Evolutionary conservation across 2,113 vertebrate genomes (phyloP).

Genomic region (Procapra przewalskii): DNA sequence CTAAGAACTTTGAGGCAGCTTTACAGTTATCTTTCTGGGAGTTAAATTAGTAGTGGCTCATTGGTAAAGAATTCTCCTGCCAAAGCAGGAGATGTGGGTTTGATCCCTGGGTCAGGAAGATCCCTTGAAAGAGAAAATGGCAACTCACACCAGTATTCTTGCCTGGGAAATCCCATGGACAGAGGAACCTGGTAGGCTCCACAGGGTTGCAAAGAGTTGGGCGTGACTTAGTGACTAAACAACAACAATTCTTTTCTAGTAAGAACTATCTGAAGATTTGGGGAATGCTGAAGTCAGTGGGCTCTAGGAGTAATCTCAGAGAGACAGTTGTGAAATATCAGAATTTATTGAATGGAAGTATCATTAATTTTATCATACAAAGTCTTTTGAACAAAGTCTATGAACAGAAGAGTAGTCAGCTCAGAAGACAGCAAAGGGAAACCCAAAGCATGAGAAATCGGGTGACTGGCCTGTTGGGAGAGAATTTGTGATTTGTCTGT

Average conservation of each 20-base stretch:
- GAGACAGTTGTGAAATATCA: background rate
- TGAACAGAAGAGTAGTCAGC: background rate
- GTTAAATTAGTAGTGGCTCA: constrained; percentile 6
- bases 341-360: background rate
- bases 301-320: background rate
- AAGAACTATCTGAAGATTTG: constrained; percentile 25
- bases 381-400: background rate
- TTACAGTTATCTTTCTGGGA: background rate
- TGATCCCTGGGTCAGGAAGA: background rate
- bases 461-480: background rate
- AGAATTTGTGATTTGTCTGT: background rate
- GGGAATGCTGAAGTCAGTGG: background rate
- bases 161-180: background rate
- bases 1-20: background rate
- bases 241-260: background rate
- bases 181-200: background rate
- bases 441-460: background rate
- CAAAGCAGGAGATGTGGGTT: background rate
- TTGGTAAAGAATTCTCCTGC: background rate
- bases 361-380: background rate
- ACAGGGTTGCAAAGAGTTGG: background rate
- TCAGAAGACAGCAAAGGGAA: constrained; percentile 1
- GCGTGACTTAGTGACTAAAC: background rate
- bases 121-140: background rate
- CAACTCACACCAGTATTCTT: background rate